phyloP scores from a whole-genome alignment of 2,113 vertebrate genomes.

The Rhombomys opimus region DNA sequence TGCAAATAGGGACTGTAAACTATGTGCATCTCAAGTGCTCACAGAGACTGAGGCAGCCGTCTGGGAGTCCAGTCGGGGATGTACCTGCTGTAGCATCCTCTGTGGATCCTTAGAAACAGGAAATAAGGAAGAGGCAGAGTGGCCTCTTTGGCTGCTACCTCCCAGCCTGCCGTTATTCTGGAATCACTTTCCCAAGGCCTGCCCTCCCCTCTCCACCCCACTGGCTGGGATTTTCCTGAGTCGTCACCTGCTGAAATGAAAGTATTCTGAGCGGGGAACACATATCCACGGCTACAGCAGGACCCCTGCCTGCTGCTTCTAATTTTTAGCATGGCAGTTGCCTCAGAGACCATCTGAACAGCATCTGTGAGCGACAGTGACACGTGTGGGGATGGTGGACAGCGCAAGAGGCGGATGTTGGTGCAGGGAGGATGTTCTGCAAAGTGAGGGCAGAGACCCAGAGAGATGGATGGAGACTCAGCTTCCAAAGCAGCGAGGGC shows the following conservation, averaged over 20 bases:
- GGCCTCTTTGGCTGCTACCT: background rate
- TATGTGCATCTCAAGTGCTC: background rate
- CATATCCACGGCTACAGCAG: too few species aligned
- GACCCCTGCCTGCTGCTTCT: background rate
- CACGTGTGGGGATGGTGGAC: background rate
- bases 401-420: background rate
- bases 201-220: background rate
- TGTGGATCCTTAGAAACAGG: background rate
- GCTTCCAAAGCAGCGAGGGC: background rate
- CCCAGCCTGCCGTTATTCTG: background rate
- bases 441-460: background rate
- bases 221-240: background rate
- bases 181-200: background rate
- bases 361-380: background rate
- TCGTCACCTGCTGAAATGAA: background rate
- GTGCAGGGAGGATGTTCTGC: background rate
- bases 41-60: background rate
- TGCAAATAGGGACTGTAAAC: background rate
- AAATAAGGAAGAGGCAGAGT: background rate
- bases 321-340: background rate
- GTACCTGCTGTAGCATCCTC: background rate
- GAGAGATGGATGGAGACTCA: background rate
- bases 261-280: background rate
- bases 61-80: background rate
- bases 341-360: conserved; percentile 3